These are phyloP conservation scores for Leucophenga maculata DNA, from an alignment of 2,888 invertebrate genomes.

Conservation along the genomic window DNA sequence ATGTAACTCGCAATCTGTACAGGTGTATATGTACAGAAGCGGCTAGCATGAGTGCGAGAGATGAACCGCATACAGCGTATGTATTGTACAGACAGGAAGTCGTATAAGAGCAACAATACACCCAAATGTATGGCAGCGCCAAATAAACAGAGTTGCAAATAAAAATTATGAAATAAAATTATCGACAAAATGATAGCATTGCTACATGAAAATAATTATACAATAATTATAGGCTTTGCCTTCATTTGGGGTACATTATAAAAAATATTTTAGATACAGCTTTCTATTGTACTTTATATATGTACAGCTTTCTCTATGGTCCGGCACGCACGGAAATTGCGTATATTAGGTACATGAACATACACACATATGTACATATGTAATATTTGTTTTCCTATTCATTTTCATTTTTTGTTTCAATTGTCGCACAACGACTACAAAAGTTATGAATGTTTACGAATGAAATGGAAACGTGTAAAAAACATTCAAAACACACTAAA, in stretches of 20 bases:
- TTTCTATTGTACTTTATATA: too few species aligned
- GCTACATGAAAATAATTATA: conserved; percentile 3
- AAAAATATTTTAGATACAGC: too few species aligned
- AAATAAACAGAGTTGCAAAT: conserved; percentile 6
- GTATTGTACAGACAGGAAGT: too few species aligned
- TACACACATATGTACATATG: conserved; percentile 43
- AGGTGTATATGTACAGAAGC: conserved; percentile 37
- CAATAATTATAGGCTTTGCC: background rate
- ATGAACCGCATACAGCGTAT: too few species aligned
- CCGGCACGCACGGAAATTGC: conserved; percentile 47
- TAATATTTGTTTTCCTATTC: conserved; percentile 34
- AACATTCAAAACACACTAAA: conserved; percentile 29
- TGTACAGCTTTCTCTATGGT: conserved; percentile 47
- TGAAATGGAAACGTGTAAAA: conserved; percentile 66
- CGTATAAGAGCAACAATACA: too few species aligned
- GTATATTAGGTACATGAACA: too few species aligned
- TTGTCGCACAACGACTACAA: conserved; percentile 50
- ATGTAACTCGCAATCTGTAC: background rate
- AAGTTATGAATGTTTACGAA: conserved; percentile 65
- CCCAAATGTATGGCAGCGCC: too few species aligned
- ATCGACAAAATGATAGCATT: background rate
- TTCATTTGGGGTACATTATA: background rate
- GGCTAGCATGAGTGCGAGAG: conserved; percentile 43
- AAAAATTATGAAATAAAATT: background rate
- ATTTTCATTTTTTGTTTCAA: conserved; percentile 47